These are phyloP conservation scores for Laticauda colubrina DNA, from an alignment of 2,113 vertebrate genomes.

Conservation along the genomic window DNA sequence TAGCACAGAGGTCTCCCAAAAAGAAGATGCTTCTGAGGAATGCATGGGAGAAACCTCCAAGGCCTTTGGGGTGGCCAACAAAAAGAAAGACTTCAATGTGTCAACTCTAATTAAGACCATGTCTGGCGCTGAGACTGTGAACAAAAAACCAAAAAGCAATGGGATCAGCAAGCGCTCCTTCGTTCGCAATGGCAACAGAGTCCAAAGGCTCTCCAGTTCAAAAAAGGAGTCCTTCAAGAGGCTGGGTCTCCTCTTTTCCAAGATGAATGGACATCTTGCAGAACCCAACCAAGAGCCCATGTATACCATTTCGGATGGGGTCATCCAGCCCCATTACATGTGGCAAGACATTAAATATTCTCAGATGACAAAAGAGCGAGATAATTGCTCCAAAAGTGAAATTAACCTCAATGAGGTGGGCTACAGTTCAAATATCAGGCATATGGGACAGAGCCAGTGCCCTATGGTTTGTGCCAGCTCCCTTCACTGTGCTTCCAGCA, in stretches of 20 bases:
- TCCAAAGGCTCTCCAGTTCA: conserved; percentile 78
- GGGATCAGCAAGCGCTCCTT: conserved; percentile 81
- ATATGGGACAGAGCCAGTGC: conserved; percentile 78
- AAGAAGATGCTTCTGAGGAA: conserved; percentile 79
- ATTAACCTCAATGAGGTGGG: conserved; percentile 87
- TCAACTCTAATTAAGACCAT: conserved; percentile 86
- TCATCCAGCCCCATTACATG: conserved; percentile 84
- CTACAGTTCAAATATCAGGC: conserved; percentile 69
- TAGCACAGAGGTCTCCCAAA: conserved; percentile 81
- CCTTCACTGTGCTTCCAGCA: conserved; percentile 93
- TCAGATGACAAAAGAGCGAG: conserved; percentile 74
- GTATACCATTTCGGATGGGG: conserved; percentile 90
- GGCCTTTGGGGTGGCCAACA: conserved; percentile 72
- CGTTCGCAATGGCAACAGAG: conserved; percentile 75
- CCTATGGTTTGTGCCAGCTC: conserved; percentile 85
- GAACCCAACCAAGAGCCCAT: conserved; percentile 76
- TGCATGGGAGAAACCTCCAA: conserved; percentile 71
- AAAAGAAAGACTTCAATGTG: conserved; percentile 76
- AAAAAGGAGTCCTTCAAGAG: conserved; percentile 90
- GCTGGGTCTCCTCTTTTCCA: conserved; percentile 88
- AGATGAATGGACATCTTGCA: conserved; percentile 83
- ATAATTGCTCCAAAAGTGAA: conserved; percentile 83
- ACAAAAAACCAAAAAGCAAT: conserved; percentile 87
- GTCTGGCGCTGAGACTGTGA: conserved; percentile 76
- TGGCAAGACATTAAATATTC: conserved; percentile 85